phyloP scores from a whole-genome alignment of 2,888 invertebrate species.

The Platerodrilus igneus region DNA sequence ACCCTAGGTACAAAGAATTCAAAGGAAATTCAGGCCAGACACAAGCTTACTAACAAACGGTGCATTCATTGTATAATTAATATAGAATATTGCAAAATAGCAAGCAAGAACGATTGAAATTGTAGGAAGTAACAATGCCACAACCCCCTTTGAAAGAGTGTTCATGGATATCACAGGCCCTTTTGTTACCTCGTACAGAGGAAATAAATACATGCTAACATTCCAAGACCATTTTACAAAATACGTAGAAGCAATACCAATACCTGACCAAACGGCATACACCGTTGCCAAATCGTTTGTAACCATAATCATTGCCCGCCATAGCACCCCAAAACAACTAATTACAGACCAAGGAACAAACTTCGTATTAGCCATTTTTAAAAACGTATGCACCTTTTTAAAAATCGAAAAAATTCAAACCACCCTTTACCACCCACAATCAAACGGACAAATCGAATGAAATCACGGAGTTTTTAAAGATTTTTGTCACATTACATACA shows the following conservation, averaged over 20 bases:
- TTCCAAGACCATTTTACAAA: slow-evolving; percentile 31
- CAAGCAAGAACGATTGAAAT: too few species aligned
- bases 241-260: slow-evolving; percentile 32
- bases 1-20: too few species aligned
- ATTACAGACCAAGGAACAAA: slow-evolving; percentile 34
- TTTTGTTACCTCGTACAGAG: slow-evolving; percentile 21
- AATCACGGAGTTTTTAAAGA: slow-evolving; percentile 33
- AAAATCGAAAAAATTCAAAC: slow-evolving; percentile 30
- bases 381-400: slow-evolving; percentile 28
- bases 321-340: slow-evolving; percentile 31
- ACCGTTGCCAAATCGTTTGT: slow-evolving; percentile 31
- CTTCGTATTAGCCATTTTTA: slow-evolving; percentile 31
- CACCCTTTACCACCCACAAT: slow-evolving; percentile 32
- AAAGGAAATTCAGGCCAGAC: too few species aligned
- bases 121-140: too few species aligned
- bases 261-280: slow-evolving; percentile 31
- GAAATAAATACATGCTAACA: slow-evolving; percentile 34
- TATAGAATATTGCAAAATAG: too few species aligned
- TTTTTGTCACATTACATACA: slow-evolving; percentile 31
- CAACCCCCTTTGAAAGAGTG: slow-evolving; percentile 26
- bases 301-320: slow-evolving; percentile 27
- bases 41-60: too few species aligned
- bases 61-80: too few species aligned
- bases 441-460: slow-evolving; percentile 36
- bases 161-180: slow-evolving; percentile 35